These are phyloP conservation scores for Phalacrocorax brasilianus DNA, from an alignment of 2,113 vertebrate species.

Conservation along the genomic window DNA sequence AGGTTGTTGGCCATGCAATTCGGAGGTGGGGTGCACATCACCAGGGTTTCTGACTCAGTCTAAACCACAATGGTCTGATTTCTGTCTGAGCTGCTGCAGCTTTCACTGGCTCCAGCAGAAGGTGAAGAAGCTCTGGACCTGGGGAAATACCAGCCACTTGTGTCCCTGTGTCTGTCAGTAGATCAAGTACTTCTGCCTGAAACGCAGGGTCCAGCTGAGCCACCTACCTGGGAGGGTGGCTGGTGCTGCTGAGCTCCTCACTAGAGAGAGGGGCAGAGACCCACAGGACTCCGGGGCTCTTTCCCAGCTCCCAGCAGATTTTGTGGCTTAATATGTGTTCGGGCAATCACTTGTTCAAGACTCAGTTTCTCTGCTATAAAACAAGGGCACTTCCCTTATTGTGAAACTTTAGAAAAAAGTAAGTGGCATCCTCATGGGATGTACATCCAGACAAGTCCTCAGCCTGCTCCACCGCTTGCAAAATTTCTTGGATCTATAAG, in stretches of 20 bases:
- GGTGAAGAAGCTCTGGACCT: neutral
- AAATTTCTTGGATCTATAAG: neutral
- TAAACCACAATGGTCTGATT: neutral
- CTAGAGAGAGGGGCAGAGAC: neutral
- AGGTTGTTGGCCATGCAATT: neutral
- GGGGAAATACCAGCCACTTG: neutral
- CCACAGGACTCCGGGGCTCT: rapidly evolving
- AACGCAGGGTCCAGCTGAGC: neutral
- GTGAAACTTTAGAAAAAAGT: neutral
- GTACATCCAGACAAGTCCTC: neutral
- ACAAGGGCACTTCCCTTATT: neutral
- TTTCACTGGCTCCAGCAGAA: neutral
- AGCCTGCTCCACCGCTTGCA: neutral
- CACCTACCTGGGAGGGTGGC: rapidly evolving
- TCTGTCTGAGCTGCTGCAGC: neutral
- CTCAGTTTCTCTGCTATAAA: neutral
- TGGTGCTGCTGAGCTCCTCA: neutral
- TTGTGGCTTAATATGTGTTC: neutral
- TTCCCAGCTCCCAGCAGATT: neutral
- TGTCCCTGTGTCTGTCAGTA: neutral
- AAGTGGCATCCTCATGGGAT: rapidly evolving
- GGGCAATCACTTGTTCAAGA: neutral
- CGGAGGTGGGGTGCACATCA: neutral
- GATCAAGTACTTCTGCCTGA: neutral
- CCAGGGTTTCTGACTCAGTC: neutral